A percentile compares a stretch with the other conserved stretches of the same genome.
phyloP scores from a whole-genome alignment of 1,140 invertebrate genomes.

The Calliphora vicina region DNA sequence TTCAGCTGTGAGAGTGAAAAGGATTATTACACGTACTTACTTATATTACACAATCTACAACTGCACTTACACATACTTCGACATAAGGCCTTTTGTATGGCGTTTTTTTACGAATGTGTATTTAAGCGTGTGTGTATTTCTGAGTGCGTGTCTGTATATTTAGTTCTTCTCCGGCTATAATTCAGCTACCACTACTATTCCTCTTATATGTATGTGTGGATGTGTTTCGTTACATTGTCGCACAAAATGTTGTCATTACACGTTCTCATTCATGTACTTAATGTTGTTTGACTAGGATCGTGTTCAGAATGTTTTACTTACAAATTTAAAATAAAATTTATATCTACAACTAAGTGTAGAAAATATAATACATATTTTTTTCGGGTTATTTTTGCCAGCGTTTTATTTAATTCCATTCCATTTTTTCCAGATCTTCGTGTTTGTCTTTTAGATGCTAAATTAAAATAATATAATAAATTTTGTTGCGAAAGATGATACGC shows the following conservation, averaged over 20 bases:
- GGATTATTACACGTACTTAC: neutral
- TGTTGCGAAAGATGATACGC: no score
- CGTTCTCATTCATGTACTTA: slow-evolving; percentile 1
- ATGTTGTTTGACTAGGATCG: slow-evolving; percentile 12
- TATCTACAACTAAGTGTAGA: neutral
- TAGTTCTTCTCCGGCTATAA: neutral
- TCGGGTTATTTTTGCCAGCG: neutral
- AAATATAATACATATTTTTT: neutral
- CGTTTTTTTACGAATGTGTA: neutral
- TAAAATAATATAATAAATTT: no score
- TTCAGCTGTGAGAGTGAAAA: neutral
- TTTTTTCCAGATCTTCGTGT: no score
- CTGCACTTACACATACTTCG: no score
- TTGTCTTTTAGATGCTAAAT: no score
- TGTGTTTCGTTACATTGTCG: neutral
- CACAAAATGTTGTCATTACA: neutral
- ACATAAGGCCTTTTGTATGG: no score
- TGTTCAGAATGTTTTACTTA: neutral
- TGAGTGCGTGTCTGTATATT: neutral
- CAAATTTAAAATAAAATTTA: neutral
- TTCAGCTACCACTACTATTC: neutral
- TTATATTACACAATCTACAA: no score
- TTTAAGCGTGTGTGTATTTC: neutral
- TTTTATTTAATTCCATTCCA: neutral
- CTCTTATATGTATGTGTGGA: no score